Evolutionary conservation across 2,888 invertebrate genomes (phyloP), one percentile per base, ranked within the genome.

Genomic region (Gymnosoma rotundatum): DNA sequence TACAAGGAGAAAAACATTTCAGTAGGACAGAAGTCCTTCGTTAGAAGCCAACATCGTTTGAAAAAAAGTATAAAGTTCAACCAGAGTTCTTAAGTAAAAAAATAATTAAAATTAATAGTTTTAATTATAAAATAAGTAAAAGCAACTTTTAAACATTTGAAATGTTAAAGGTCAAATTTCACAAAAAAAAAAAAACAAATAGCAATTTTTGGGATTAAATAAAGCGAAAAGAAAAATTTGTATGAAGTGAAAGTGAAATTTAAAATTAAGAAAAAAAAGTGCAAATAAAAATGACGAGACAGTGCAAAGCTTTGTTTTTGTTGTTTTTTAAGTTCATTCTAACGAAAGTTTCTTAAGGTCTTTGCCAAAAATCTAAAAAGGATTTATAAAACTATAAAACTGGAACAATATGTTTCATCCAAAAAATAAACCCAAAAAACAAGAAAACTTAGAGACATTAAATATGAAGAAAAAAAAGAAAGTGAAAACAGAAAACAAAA

Each of bases 21-120:
- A 91, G 91, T 91, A 90, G 91, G 91, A 90, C 91, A 89, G 76
- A 91, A 91, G 91, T 92, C 91, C 90, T 91, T 91, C 91, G 91
- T 90, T 90, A 90, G 90, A 91, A 91, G 90, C 88, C 91, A 90
- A 81, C 83, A 83, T 88, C 90, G 91, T 89, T 89, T 89, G 50
- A 64, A 50, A 50, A 72, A 72, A 50, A 56, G 10, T 56, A 56
- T 48, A 86, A 73, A 69, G 54, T 36, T 58, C 52, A 63, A 74
- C 14, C 52, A 48, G 45, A 75, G 9, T 54, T 42, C 50, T 64
- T 70, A 75, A 74, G 45, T 52, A 64, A 76, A 67, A 75, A 32
- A 32, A 32, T 9, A 38, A 58, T n/a, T n/a, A 42, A 9, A 60
- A 64, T 60, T 75, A 32, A 54, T 78, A 72, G 60, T 63, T 61